A percentile compares a stretch with the other conserved stretches of the same genome.
These are phyloP conservation scores for Drosophila falleni DNA, from an alignment of 2,888 invertebrate genomes.

Conservation along the genomic window DNA sequence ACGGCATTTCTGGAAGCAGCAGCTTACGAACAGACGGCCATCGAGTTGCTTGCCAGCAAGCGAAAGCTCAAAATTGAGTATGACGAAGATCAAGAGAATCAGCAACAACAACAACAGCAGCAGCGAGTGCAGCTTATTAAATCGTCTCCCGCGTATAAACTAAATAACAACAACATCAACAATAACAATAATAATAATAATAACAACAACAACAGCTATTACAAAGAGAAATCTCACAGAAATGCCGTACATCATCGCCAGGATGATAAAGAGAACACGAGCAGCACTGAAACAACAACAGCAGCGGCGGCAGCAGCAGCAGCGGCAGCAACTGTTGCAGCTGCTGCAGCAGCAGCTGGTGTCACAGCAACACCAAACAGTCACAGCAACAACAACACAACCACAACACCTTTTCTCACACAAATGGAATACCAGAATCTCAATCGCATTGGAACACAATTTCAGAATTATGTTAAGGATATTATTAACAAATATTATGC, in stretches of 20 bases:
- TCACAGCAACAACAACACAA: slow-evolving; percentile 54
- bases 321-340: slow-evolving; percentile 32
- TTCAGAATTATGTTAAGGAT: slow-evolving; percentile 85
- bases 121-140: slow-evolving; percentile 85
- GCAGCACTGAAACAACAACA: slow-evolving; percentile 41
- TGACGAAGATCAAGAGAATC: slow-evolving; percentile 82
- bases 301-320: slow-evolving; percentile 30
- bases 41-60: slow-evolving; percentile 74
- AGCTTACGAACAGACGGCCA: slow-evolving; percentile 73
- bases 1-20: slow-evolving; percentile 68
- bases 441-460: slow-evolving; percentile 84
- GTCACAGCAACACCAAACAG: slow-evolving; percentile 39
- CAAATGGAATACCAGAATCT: slow-evolving; percentile 85
- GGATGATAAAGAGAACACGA: slow-evolving; percentile 74
- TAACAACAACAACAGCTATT: slow-evolving; percentile 63
- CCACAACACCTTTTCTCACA: slow-evolving; percentile 80
- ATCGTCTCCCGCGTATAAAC: slow-evolving; percentile 86
- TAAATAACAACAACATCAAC: slow-evolving; percentile 73
- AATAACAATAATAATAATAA: slow-evolving; percentile 54
- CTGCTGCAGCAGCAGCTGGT: slow-evolving; percentile 39
- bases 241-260: slow-evolving; percentile 66
- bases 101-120: slow-evolving; percentile 73
- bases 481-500: slow-evolving; percentile 85
- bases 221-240: slow-evolving; percentile 80
- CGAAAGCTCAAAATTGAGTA: slow-evolving; percentile 72